These are phyloP conservation scores for Odontocolon sp. DNA, from an alignment of 2,888 invertebrate genomes.

Conservation along the genomic window DNA sequence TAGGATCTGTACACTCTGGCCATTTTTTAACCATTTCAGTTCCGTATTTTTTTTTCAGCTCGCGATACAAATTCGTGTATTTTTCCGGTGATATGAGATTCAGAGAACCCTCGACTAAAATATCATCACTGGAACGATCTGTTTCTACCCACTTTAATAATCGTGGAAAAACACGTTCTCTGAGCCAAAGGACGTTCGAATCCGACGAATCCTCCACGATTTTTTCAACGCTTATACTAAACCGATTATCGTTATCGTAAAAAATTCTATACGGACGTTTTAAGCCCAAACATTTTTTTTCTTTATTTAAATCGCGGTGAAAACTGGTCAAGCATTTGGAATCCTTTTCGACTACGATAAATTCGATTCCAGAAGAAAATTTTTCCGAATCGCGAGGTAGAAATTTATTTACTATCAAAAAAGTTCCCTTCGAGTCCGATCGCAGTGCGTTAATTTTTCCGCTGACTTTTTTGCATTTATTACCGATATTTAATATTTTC, in stretches of 20 bases:
- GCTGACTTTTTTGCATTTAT: constrained; percentile 1
- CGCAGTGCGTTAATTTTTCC: constrained; percentile 59
- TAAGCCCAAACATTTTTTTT: constrained; percentile 81
- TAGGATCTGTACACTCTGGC: constrained; percentile 96
- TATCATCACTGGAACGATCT: constrained; percentile 68
- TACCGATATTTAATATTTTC: constrained; percentile 69
- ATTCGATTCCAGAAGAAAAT: constrained; percentile 80
- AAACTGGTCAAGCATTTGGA: constrained; percentile 80
- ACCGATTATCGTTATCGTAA: constrained; percentile 60
- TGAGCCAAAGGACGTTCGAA: constrained; percentile 82
- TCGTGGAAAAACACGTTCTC: constrained; percentile 83
- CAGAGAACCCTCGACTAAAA: constrained; percentile 82
- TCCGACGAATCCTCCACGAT: constrained; percentile 55
- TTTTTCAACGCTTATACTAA: constrained; percentile 45
- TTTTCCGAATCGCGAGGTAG: constrained; percentile 77
- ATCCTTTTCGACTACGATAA: constrained; percentile 78
- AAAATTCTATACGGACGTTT: constrained; percentile 68
- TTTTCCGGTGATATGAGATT: constrained; percentile 85
- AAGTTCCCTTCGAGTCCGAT: too few relatives aligned
- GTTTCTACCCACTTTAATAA: constrained; percentile 85
- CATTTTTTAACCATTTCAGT: constrained; percentile 89
- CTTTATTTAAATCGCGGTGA: constrained; percentile 80
- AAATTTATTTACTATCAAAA: constrained; percentile 80
- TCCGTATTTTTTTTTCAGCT: constrained; percentile 91
- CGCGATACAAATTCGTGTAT: constrained; percentile 88